A percentile compares a stretch with the other conserved stretches of the same genome.
Evolutionary conservation across 2,797 vertebrate species (phyloP).

Genomic region (Sebastes matsubarae): DNA sequence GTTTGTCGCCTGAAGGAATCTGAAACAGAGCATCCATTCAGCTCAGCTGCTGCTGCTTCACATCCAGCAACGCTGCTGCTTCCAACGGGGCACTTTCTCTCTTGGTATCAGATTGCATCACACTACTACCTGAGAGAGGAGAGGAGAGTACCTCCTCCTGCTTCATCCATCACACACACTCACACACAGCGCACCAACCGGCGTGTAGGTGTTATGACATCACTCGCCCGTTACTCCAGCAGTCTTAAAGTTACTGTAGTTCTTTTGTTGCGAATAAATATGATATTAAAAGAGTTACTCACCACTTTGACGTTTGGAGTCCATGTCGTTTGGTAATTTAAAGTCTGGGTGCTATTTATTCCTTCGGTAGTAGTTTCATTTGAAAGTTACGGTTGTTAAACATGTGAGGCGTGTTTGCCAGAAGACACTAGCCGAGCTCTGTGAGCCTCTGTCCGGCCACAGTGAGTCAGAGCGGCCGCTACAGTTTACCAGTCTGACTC

Average conservation of each 20-base stretch:
- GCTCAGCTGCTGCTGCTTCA: not conserved
- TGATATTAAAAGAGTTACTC: constrained; percentile 33
- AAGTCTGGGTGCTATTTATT: not conserved
- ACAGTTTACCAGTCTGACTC: constrained; percentile 21
- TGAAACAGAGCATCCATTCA: constrained; percentile 63
- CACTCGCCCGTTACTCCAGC: constrained; percentile 45
- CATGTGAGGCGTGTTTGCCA: constrained; percentile 22
- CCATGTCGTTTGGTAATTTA: constrained; percentile 43
- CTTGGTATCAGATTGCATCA: constrained; percentile 72
- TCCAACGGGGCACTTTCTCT: constrained; percentile 32
- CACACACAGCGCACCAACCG: not conserved
- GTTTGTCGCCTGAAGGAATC: constrained; percentile 19
- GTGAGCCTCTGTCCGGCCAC: constrained; percentile 27
- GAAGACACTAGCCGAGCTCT: constrained; percentile 6
- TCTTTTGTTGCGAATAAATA: not conserved
- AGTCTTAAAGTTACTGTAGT: not conserved
- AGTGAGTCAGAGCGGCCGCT: constrained; percentile 57
- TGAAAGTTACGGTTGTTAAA: constrained; percentile 11
- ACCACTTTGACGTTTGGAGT: constrained; percentile 68
- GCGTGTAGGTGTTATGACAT: constrained; percentile 56
- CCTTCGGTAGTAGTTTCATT: constrained; percentile 17
- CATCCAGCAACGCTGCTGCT: constrained; percentile 21
- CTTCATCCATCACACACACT: not conserved
- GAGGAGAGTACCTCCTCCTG: constrained; percentile 36
- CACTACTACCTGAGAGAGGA: constrained; percentile 60